phyloP scores from a whole-genome alignment of 2,797 vertebrate genomes.

The Poecilia gillii region DNA sequence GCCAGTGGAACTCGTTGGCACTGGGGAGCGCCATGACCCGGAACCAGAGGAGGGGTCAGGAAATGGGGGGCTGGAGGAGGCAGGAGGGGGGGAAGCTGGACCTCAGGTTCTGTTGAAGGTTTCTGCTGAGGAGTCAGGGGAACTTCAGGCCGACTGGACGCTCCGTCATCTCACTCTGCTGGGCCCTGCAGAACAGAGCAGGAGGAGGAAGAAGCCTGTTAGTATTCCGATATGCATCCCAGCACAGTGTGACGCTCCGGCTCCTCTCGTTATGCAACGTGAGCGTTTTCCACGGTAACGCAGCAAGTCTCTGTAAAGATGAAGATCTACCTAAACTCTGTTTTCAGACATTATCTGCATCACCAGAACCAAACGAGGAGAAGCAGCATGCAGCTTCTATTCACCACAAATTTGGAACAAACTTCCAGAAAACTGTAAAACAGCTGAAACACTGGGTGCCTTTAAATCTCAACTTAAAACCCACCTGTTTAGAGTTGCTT shows the following conservation, averaged over 20 bases:
- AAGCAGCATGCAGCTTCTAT: too few relatives aligned
- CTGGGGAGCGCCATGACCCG: slow-evolving; percentile 85
- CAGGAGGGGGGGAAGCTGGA: slow-evolving; percentile 3
- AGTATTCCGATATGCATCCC: slow-evolving; percentile 1
- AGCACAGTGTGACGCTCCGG: neutral
- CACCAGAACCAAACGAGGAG: too few relatives aligned
- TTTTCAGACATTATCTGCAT: neutral
- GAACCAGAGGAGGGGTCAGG: neutral
- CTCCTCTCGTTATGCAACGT: neutral
- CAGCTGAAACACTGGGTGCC: too few relatives aligned
- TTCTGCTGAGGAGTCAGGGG: neutral
- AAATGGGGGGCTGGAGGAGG: slow-evolving; percentile 12
- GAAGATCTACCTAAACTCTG: neutral
- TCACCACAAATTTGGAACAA: too few relatives aligned
- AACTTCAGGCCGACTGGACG: slow-evolving; percentile 26
- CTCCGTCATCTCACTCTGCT: slow-evolving; percentile 15
- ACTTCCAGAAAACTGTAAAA: too few relatives aligned
- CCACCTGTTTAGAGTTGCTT: too few relatives aligned
- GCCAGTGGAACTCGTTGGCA: slow-evolving; percentile 93
- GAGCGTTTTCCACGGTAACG: neutral
- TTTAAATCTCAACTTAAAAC: too few relatives aligned
- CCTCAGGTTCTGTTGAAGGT: slow-evolving; percentile 19
- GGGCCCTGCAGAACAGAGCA: slow-evolving; percentile 41
- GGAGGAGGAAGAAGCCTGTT: slow-evolving; percentile 15
- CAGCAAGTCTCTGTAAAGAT: neutral